phyloP scores from a whole-genome alignment of 2,888 invertebrate species.

The Melolontha melolontha region DNA sequence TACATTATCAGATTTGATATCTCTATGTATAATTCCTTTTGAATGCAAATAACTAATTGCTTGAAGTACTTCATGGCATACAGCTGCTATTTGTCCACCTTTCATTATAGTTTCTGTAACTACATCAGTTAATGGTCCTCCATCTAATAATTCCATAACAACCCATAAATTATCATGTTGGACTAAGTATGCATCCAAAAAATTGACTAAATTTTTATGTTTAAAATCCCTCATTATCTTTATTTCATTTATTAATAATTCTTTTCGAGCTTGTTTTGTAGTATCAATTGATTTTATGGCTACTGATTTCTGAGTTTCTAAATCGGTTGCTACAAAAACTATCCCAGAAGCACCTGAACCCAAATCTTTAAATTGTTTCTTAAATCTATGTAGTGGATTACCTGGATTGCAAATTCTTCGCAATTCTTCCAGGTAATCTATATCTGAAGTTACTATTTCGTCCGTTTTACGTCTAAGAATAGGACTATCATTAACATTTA shows the following conservation, averaged over 20 bases:
- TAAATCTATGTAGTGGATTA: constrained; percentile 85
- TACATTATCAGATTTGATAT: constrained; percentile 98
- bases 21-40: constrained; percentile 91
- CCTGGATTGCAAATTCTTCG: constrained; percentile 83
- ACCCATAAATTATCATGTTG: constrained; percentile 92
- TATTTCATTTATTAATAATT: constrained; percentile 95
- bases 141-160: constrained; percentile 94
- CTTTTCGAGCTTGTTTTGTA: constrained; percentile 94
- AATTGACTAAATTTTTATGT: constrained; percentile 96
- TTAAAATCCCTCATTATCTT: constrained; percentile 90
- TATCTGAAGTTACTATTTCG: constrained; percentile 75
- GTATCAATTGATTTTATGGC: constrained; percentile 98
- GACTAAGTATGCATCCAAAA: constrained; percentile 92
- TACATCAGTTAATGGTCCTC: constrained; percentile 96
- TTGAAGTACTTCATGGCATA: constrained; percentile 88
- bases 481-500: constrained; percentile 56
- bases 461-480: constrained; percentile 66
- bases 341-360: constrained; percentile 94
- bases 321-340: constrained; percentile 90
- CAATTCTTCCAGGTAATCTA: constrained; percentile 79
- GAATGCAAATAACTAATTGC: constrained; percentile 91
- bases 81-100: constrained; percentile 96
- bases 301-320: constrained; percentile 78
- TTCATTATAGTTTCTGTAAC: constrained; percentile 98
- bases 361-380: constrained; percentile 82